phyloP scores from a whole-genome alignment of 2,113 vertebrate species.

The Nymphicus hollandicus region DNA sequence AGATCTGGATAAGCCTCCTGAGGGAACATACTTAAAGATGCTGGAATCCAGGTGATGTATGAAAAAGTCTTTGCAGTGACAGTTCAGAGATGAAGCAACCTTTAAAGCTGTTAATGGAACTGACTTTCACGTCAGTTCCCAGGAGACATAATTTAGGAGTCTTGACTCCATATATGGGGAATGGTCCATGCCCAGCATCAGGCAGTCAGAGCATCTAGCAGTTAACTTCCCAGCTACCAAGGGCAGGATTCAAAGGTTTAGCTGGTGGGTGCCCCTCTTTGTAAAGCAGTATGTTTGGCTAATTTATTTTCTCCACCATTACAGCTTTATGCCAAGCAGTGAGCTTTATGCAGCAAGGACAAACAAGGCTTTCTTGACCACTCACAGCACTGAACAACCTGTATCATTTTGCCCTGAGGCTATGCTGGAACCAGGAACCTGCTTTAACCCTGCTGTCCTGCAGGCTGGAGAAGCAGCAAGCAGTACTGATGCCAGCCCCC shows the following conservation, averaged over 20 bases:
- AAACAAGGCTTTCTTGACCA: not conserved
- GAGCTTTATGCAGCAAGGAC: not conserved
- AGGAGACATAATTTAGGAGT: not conserved
- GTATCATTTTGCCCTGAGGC: not conserved
- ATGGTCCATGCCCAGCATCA: not conserved
- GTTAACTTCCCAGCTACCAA: not conserved
- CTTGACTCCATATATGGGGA: not conserved
- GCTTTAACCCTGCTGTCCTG: not conserved
- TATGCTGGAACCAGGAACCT: not conserved
- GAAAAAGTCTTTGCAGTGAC: not conserved
- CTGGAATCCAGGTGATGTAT: slow-evolving; percentile 59
- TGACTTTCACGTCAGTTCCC: not conserved
- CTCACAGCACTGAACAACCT: not conserved
- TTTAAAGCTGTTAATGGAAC: not conserved
- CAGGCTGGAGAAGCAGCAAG: not conserved
- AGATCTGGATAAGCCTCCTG: not conserved
- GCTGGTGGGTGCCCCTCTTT: not conserved
- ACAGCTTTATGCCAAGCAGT: not conserved
- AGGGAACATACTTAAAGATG: not conserved
- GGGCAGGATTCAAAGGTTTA: not conserved
- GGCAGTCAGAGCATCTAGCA: not conserved
- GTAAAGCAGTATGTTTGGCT: not conserved
- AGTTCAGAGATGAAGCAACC: not conserved
- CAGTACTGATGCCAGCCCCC: not conserved
- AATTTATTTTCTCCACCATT: not conserved